Evolutionary conservation across 1,140 invertebrate species (phyloP).

Genomic region (Eciton burchellii): DNA sequence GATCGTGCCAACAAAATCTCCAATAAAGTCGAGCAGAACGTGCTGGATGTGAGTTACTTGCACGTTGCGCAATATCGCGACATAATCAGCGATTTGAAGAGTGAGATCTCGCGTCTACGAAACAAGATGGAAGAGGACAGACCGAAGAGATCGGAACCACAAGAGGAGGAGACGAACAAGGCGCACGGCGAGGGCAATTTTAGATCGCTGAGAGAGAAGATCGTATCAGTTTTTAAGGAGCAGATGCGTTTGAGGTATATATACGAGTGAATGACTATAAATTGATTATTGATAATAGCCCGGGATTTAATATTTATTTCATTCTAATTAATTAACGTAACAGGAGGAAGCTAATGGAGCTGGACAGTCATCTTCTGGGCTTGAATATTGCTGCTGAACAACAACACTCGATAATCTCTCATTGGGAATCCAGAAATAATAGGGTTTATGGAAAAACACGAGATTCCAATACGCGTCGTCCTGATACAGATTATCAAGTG

Average conservation of each 20-base stretch:
- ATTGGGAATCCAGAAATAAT: slow-evolving; percentile 93
- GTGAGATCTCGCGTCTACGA: slow-evolving; percentile 93
- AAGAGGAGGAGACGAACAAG: slow-evolving; percentile 32
- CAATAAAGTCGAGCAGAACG: slow-evolving; percentile 91
- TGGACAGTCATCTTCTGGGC: slow-evolving; percentile 93
- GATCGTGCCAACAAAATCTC: slow-evolving; percentile 96
- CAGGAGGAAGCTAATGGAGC: slow-evolving; percentile 92
- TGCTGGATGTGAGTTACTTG: slow-evolving; percentile 91
- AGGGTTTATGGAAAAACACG: slow-evolving; percentile 89
- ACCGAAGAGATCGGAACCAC: slow-evolving; percentile 82
- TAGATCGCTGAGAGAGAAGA: slow-evolving; percentile 91
- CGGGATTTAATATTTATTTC: slow-evolving; percentile 52
- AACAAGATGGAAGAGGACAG: slow-evolving; percentile 92
- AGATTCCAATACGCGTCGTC: slow-evolving; percentile 82
- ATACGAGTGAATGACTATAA: too few relatives aligned
- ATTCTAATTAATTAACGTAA: not conserved
- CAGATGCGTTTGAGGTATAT: slow-evolving; percentile 93
- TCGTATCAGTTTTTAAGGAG: slow-evolving; percentile 94
- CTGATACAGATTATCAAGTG: slow-evolving; percentile 86
- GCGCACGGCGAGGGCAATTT: slow-evolving; percentile 87
- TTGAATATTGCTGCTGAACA: slow-evolving; percentile 94
- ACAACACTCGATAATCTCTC: slow-evolving; percentile 93
- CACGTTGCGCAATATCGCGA: slow-evolving; percentile 93
- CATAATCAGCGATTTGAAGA: slow-evolving; percentile 92
- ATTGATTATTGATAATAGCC: not conserved